Evolutionary conservation across 2,888 invertebrate genomes (phyloP), one percentile per base, ranked within the genome.

Genomic region (Poecilobothrus nobilitatus): DNA sequence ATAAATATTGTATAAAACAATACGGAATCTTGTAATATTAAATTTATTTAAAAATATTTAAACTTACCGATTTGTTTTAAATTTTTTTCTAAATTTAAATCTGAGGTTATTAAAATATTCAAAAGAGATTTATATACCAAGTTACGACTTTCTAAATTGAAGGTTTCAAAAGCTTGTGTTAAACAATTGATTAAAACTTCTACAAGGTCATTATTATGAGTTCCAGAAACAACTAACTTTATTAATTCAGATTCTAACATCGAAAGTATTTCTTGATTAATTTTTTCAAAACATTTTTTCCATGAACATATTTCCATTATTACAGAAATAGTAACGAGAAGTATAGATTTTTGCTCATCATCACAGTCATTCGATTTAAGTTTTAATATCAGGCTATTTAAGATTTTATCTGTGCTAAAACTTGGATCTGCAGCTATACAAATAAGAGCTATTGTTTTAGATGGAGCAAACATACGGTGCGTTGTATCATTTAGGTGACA

Each of bases 91-190:
- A 65, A 65, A 65, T 65, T 65, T 21, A 41, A 34, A 41, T 53
- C 64, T 37, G 68, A 80, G 70, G 79, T 76, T 68, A 85, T 84
- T 21, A 87, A 78, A 68, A 84, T 82, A 66, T 83, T 78, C 10
- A 83, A 81, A 63, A 89, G 78, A 70, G 83, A 78, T 71, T 85
- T 83, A 69, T 87, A 85, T 69, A 88, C 80, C n/a, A 80, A 80
- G 63, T 82, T 72, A 15, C 87, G 83, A 62, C 86, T 79, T 63
- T 84, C 81, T 22, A 76, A 71, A 33, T 83, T 80, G 67, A 89
- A 74, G 65, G 79, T 80, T 70, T 81, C 77, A 65, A 80, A 83
- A 12, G 86, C 83, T 74, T 82, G 76, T 6, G 83, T 80, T 37
- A 88, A 76, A 65, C 85, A 84, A 73, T 82, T 81, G 63, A 87